A percentile compares a stretch with the other conserved stretches of the same genome.
Evolutionary conservation across 2,888 invertebrate species (phyloP).

Genomic region (Drosophila antonietae): DNA sequence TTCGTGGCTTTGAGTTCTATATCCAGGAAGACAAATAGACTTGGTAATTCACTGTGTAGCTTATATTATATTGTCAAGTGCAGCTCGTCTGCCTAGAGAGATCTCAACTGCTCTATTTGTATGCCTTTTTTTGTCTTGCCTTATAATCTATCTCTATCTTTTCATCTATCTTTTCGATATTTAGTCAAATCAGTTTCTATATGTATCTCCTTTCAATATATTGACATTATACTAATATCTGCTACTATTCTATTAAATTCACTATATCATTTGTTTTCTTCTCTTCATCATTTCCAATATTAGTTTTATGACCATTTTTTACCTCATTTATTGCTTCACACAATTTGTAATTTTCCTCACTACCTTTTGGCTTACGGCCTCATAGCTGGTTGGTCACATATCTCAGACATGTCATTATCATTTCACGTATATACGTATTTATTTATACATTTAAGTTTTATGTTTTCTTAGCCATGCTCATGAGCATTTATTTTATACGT

Average conservation of each 20-base stretch:
- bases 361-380: not conserved
- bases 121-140: too few species aligned
- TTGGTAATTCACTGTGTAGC: too few species aligned
- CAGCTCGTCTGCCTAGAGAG: not conserved
- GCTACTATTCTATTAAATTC: too few species aligned
- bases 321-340: not conserved
- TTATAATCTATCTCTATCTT: too few species aligned
- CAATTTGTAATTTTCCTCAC: not conserved
- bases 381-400: not conserved
- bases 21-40: too few species aligned
- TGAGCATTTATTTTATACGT: conserved; percentile 10
- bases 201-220: not conserved
- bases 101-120: too few species aligned
- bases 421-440: not conserved
- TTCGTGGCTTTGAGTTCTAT: not conserved
- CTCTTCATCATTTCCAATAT: not conserved
- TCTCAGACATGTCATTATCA: not conserved
- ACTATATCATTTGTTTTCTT: not conserved
- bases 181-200: too few species aligned
- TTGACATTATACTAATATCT: not conserved
- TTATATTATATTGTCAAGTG: not conserved
- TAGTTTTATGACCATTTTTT: not conserved
- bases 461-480: not conserved
- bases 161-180: too few species aligned
- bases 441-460: not conserved